These are phyloP conservation scores for Coracopsis vasa DNA, from an alignment of 2,113 vertebrate genomes.

Conservation along the genomic window DNA sequence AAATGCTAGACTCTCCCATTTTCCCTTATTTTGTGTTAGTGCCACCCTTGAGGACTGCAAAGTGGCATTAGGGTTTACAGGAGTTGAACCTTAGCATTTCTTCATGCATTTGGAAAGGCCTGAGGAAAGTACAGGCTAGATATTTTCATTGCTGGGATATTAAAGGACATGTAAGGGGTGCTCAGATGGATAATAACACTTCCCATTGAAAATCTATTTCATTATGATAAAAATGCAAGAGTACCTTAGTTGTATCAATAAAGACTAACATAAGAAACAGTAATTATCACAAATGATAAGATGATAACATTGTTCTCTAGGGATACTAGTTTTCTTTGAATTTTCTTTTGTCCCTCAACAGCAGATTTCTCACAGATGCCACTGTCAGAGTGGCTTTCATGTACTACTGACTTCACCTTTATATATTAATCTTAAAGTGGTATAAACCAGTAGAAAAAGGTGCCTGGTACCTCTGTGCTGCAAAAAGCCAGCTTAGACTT, in stretches of 20 bases:
- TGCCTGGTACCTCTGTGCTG: constrained; percentile 48
- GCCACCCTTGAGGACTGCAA: too few species aligned
- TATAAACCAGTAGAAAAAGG: constrained; percentile 54
- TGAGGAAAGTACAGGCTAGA: background rate
- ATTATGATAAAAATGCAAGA: background rate
- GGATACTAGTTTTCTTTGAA: background rate
- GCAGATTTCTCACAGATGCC: background rate
- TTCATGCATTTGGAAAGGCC: background rate
- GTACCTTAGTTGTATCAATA: background rate
- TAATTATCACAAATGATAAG: background rate
- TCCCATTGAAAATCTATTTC: background rate
- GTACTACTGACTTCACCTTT: background rate
- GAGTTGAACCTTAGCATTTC: background rate
- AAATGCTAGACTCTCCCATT: background rate
- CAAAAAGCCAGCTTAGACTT: constrained; percentile 54
- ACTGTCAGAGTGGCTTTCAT: background rate
- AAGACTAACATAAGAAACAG: background rate
- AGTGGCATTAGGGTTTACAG: background rate
- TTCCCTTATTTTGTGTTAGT: fast-evolving
- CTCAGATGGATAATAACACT: background rate
- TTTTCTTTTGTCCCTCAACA: background rate
- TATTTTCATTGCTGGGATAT: background rate
- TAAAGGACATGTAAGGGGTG: background rate
- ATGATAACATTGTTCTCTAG: background rate
- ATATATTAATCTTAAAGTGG: background rate